Evolutionary conservation across 2,113 vertebrate species (phyloP), one percentile per base, ranked within the genome.

Genomic region (Eptatretus burgeri): DNA sequence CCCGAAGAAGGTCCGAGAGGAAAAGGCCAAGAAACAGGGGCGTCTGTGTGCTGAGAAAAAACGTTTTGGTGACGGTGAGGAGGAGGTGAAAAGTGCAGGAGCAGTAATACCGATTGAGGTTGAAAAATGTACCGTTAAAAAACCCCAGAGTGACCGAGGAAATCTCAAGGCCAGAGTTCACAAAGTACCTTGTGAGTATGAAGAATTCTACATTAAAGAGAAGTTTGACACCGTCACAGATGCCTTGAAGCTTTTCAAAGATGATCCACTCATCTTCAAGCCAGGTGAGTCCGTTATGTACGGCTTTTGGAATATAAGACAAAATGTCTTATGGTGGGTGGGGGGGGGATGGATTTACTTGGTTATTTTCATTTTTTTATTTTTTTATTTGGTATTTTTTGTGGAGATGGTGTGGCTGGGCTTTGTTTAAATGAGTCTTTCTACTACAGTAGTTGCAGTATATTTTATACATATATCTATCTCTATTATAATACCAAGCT

Each of bases 191-290:
- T 41, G 27, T 41, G 27, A 41, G 27, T 5, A 41, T 5, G 80
- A 85, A 2, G 91, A 98, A 65, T 88, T 85, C 70, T 96, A 93
- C 69, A 73, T 96, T 69, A 96, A 83, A 73, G 79, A 86, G 66
- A 82, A 77, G 66, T 93, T 82, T 77, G 80, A 85, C 68, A 81
- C 71, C 51, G 82, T 95, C 66, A 77, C 74, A 51, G 79, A 88
- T 19, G 78, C 85, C 11, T 73, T 98, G 70, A 78, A 81, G 67
- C 77, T 98, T 66, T 98, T 96, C 74, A 88, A 93, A 77, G 78
- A 93, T 14, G 87, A 96, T 68, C 82, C 85, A 20, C 78, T 98
- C 49, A 78, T 94, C 71, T 96, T 87, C 74, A 83, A 83, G 75
- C 86, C 87, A 66, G 87, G 91, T 95, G 77, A 76, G 78, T 77